These are phyloP conservation scores for Lathronympha strigana DNA, from an alignment of 2,888 invertebrate species.

Conservation along the genomic window DNA sequence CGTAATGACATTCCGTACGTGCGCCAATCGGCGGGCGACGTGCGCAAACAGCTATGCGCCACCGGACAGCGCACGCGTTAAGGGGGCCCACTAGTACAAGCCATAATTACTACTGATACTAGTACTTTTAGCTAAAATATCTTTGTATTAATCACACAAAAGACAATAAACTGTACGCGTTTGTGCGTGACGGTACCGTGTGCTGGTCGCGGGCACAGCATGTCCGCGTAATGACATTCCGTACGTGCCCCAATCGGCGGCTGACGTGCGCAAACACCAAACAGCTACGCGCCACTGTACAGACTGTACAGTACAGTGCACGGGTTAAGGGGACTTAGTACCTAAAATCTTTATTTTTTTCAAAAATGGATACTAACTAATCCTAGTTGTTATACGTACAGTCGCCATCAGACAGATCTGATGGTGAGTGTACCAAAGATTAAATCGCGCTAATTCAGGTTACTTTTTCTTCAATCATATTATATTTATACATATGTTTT, in stretches of 20 bases:
- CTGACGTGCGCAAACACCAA: conserved; percentile 45
- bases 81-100: background rate
- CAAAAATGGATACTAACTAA: no score
- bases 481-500: no score
- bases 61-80: conserved; percentile 50
- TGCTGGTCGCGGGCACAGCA: conserved; percentile 53
- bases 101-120: background rate
- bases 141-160: no score
- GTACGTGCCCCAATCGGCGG: conserved; percentile 71
- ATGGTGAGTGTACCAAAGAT: no score
- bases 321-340: conserved; percentile 30
- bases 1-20: conserved; percentile 75
- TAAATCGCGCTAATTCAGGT: no score
- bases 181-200: conserved; percentile 51
- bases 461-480: no score
- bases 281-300: conserved; percentile 50
- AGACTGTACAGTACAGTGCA: no score
- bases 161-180: conserved; percentile 33
- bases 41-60: conserved; percentile 44
- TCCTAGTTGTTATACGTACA: no score
- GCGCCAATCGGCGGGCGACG: conserved; percentile 61
- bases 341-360: no score
- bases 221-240: conserved; percentile 71
- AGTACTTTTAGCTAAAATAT: background rate
- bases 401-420: no score